Conservation (phyloP, 2,113 vertebrate species). For the Prionailurus bengalensis region DNA sequence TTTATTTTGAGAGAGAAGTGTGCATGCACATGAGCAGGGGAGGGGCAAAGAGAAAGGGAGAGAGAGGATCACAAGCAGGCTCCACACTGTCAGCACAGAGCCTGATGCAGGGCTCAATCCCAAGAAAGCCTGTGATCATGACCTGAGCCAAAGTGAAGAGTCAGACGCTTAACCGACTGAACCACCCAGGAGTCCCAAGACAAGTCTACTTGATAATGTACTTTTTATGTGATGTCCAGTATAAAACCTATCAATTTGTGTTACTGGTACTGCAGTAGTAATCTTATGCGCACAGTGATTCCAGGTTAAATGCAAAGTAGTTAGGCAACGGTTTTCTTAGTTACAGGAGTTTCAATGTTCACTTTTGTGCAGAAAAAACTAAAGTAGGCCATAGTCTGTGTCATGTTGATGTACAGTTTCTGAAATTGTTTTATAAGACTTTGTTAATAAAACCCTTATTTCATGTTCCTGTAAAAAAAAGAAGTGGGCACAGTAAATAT, state of each 20-base stretch:
- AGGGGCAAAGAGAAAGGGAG: too few species aligned
- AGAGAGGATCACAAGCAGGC: too few species aligned
- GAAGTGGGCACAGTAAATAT: background rate
- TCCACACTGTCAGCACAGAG: too few species aligned
- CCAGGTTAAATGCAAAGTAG: slow-evolving; percentile 88
- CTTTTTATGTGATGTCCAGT: slow-evolving; percentile 89
- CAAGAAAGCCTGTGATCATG: too few species aligned
- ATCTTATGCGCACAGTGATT: slow-evolving; percentile 88
- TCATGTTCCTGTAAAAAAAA: slow-evolving; percentile 78
- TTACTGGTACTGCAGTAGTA: slow-evolving; percentile 88
- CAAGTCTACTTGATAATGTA: slow-evolving; percentile 88
- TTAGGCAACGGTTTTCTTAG: slow-evolving; percentile 86
- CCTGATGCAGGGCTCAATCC: too few species aligned
- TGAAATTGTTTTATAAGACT: slow-evolving; percentile 94
- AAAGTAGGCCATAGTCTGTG: slow-evolving; percentile 90
- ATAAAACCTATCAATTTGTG: slow-evolving; percentile 88
- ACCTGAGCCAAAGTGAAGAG: too few species aligned
- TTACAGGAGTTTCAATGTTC: slow-evolving; percentile 86
- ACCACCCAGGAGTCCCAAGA: slow-evolving; percentile 13
- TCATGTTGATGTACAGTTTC: slow-evolving; percentile 93
- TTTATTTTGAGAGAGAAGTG: too few species aligned
- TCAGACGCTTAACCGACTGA: too few species aligned
- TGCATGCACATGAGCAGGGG: too few species aligned
- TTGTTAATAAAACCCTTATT: slow-evolving; percentile 95
- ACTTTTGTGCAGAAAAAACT: slow-evolving; percentile 89